These are phyloP conservation scores for Stenodema calcarata DNA, from an alignment of 2,888 invertebrate genomes.

Conservation along the genomic window DNA sequence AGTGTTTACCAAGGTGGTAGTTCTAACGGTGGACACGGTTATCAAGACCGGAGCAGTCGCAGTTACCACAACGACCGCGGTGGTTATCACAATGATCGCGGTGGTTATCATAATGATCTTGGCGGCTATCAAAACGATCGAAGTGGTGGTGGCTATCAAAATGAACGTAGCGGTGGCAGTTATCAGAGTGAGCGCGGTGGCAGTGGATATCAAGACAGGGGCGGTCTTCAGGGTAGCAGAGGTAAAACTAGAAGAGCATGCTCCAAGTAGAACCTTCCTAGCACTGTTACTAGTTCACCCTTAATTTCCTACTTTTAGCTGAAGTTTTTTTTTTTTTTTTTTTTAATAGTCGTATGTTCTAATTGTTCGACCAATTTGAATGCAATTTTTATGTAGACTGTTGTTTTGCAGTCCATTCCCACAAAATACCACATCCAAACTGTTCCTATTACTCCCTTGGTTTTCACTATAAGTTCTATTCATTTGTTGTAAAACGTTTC, in stretches of 20 bases:
- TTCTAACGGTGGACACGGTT: slow-evolving; percentile 38
- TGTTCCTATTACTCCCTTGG: too few relatives aligned
- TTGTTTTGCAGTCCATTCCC: too few relatives aligned
- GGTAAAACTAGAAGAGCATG: not conserved
- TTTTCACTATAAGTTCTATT: too few relatives aligned
- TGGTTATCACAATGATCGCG: not conserved
- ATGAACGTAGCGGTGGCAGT: not conserved
- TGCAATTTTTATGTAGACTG: too few relatives aligned
- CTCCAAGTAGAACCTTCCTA: not conserved
- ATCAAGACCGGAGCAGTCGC: slow-evolving; percentile 23
- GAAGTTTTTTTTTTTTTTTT: too few relatives aligned
- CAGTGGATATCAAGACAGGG: slow-evolving; percentile 15
- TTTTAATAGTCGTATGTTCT: too few relatives aligned
- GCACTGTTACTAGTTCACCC: too few relatives aligned
- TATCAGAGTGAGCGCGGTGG: not conserved
- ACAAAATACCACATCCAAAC: too few relatives aligned
- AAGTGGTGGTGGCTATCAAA: not conserved
- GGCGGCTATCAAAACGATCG: not conserved
- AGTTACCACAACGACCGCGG: slow-evolving; percentile 22
- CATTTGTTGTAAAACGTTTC: too few relatives aligned
- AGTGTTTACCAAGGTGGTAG: slow-evolving; percentile 47
- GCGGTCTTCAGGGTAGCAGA: slow-evolving; percentile 27
- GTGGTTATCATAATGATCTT: not conserved
- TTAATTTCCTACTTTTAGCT: too few relatives aligned
- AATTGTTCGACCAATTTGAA: too few relatives aligned